Conservation (phyloP, 2,888 invertebrate species). For the Helicoverpa assulta region DNA sequence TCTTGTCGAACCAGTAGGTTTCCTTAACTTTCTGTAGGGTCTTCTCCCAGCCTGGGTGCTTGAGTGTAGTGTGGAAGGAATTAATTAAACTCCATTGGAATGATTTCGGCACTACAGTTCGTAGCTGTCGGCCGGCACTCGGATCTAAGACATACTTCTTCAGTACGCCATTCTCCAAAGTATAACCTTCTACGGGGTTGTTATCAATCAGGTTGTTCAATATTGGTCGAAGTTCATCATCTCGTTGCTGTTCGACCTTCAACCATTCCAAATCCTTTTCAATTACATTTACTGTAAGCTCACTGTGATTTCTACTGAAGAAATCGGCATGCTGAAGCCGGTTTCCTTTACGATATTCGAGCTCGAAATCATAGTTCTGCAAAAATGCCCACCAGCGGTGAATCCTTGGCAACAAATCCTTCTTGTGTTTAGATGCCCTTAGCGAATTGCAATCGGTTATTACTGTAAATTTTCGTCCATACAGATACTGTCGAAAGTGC, state of each 20-base stretch:
- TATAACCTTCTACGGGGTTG: neutral
- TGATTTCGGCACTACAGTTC: constrained; percentile 40
- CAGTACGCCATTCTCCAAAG: neutral
- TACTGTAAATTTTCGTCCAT: constrained; percentile 33
- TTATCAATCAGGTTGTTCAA: neutral
- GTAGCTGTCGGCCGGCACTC: neutral
- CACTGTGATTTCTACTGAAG: constrained; percentile 56
- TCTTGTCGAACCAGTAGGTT: constrained; percentile 24
- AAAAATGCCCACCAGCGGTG: constrained; percentile 67
- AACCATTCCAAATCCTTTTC: constrained; percentile 56
- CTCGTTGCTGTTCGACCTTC: constrained; percentile 49
- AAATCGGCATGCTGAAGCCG: constrained; percentile 60
- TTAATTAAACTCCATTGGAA: constrained; percentile 62
- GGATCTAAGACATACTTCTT: constrained; percentile 6
- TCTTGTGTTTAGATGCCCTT: constrained; percentile 65
- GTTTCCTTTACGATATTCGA: constrained; percentile 58
- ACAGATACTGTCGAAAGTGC: constrained; percentile 64
- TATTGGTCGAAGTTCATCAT: neutral
- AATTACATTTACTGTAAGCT: constrained; percentile 42
- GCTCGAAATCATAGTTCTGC: constrained; percentile 60
- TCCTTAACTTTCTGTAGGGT: constrained; percentile 31
- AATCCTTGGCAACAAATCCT: constrained; percentile 61
- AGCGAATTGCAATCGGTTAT: constrained; percentile 64
- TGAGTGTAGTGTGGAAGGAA: constrained; percentile 41
- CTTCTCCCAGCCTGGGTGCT: constrained; percentile 58